Conservation (phyloP, 1,140 invertebrate species). For the Eurosta solidaginis region DNA sequence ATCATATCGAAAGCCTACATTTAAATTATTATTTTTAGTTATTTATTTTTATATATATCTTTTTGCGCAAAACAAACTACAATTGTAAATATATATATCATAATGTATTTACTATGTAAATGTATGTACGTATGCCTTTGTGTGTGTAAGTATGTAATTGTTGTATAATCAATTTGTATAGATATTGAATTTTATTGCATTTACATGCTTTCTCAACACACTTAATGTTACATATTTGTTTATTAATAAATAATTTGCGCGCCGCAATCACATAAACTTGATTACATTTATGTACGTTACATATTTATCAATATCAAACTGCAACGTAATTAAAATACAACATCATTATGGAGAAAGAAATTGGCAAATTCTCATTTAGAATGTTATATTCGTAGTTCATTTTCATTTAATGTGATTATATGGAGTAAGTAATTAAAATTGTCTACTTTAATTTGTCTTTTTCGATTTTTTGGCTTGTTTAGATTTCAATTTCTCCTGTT, state of each 20-base stretch:
- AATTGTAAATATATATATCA: background rate
- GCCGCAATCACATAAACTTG: conserved; percentile 10
- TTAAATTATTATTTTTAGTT: background rate
- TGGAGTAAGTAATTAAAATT: background rate
- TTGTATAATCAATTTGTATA: background rate
- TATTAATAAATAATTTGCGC: background rate
- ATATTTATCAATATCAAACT: background rate
- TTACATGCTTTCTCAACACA: background rate
- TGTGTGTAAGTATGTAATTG: too few species aligned
- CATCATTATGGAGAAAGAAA: background rate
- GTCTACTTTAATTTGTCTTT: conserved; percentile 47
- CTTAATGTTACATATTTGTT: background rate
- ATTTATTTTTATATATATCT: background rate
- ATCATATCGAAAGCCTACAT: background rate
- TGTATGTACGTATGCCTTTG: conserved; percentile 14
- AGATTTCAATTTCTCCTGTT: conserved; percentile 68
- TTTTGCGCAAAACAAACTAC: background rate
- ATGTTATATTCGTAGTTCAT: background rate
- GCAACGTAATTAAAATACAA: background rate
- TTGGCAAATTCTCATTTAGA: background rate
- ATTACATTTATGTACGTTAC: background rate
- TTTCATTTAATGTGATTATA: background rate
- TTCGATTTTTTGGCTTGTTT: conserved; percentile 57
- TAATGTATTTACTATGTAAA: background rate
- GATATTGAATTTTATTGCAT: conserved; percentile 13